These are phyloP conservation scores for Cassiopea xamachana DNA, from an alignment of 30 jellyfish, hydroid and myxozoan species.

Conservation along the genomic window DNA sequence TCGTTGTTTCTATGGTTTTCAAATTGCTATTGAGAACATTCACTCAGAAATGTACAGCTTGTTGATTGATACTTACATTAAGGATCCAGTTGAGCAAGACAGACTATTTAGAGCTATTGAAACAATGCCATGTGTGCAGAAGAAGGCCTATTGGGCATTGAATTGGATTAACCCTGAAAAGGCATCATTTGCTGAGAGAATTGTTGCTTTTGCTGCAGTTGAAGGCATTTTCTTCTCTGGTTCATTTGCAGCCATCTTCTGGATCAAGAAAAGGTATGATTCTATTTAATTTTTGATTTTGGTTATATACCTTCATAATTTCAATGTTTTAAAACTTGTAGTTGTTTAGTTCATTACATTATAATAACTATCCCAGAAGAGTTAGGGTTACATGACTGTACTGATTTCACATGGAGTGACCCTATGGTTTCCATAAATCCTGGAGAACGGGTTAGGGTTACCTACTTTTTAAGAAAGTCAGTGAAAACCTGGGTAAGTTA, in stretches of 20 bases:
- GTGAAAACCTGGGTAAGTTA: too few species aligned
- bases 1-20: conserved; percentile 96
- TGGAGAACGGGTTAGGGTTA: too few species aligned
- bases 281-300: too few species aligned
- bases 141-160: conserved; percentile 99
- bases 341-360: too few species aligned
- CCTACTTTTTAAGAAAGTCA: too few species aligned
- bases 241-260: conserved; percentile 97
- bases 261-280: conserved; percentile 89
- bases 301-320: not conserved
- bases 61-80: conserved; percentile 91
- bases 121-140: conserved; percentile 94
- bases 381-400: too few species aligned
- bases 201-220: conserved; percentile 98
- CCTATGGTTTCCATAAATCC: too few species aligned
- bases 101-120: conserved; percentile 94
- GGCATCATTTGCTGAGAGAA: conserved; percentile 94
- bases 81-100: conserved; percentile 84
- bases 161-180: conserved; percentile 93
- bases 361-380: too few species aligned
- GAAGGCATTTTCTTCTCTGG: conserved; percentile 99
- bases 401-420: too few species aligned
- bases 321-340: not conserved
- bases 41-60: conserved; percentile 98
- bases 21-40: conserved; percentile 95